Evolutionary conservation across 2,113 vertebrate species (phyloP).

Genomic region (Verasper variegatus): DNA sequence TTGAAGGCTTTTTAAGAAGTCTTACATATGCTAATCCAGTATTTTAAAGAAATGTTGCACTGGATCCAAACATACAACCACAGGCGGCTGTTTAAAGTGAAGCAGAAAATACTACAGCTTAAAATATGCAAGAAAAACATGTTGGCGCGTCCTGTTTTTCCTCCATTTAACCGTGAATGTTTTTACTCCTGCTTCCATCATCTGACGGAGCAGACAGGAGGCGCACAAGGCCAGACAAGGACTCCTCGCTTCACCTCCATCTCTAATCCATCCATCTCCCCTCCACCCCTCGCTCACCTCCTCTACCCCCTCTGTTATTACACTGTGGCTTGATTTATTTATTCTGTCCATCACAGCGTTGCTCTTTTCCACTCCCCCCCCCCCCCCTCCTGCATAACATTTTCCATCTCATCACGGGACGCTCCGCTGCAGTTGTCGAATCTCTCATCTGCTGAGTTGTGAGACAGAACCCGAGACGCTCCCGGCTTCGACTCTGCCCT

Average conservation of each 20-base stretch:
- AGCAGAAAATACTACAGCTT: too few relatives aligned
- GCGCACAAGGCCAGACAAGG: neutral
- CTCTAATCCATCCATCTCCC: slow-evolving; percentile 8
- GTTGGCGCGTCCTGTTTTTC: neutral
- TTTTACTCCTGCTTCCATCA: neutral
- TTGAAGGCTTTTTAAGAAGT: too few relatives aligned
- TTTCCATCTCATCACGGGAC: slow-evolving; percentile 37
- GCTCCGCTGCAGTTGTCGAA: slow-evolving; percentile 23
- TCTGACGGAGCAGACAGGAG: slow-evolving; percentile 19
- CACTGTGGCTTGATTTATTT: slow-evolving; percentile 39
- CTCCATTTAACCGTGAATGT: neutral
- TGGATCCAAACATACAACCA: too few relatives aligned
- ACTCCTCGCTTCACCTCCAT: slow-evolving; percentile 18
- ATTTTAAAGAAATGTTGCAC: too few relatives aligned
- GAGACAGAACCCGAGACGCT: slow-evolving; percentile 4
- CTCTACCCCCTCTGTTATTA: slow-evolving; percentile 24
- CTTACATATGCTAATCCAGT: too few relatives aligned
- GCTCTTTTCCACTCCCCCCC: neutral
- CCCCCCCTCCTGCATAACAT: slow-evolving; percentile 23
- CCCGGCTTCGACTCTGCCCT: slow-evolving; percentile 1
- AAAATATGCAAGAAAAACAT: too few relatives aligned
- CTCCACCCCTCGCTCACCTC: slow-evolving; percentile 4
- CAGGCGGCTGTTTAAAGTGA: too few relatives aligned
- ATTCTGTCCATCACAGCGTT: slow-evolving; percentile 44
- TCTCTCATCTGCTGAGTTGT: slow-evolving; percentile 32